Conservation (phyloP, 37 sponge, comb jelly and placozoan genomes). For the Tethya wilhelma region DNA sequence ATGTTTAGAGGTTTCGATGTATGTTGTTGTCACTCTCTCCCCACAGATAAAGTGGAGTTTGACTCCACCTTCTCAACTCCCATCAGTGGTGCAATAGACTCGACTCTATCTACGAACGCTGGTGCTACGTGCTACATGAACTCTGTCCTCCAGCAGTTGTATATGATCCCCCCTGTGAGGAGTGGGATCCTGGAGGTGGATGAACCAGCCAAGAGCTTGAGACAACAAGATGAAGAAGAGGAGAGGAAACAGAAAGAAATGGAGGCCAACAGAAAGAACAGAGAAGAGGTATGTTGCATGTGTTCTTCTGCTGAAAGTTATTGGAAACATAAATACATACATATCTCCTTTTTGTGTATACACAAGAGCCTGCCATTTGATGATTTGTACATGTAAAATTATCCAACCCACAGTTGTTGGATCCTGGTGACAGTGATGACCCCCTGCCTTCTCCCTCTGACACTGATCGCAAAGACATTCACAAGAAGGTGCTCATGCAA, state of each 20-base stretch:
- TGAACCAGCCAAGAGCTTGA: conserved; percentile 31
- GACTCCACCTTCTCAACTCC: conserved; percentile 23
- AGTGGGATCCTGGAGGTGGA: conserved; percentile 48
- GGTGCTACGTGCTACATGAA: conserved; percentile 99
- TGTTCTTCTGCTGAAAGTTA: too few species aligned
- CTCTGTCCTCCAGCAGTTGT: conserved; percentile 92
- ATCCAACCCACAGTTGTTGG: too few species aligned
- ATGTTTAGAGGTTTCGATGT: not conserved
- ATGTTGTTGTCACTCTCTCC: not conserved
- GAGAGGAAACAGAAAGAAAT: conserved; percentile 24
- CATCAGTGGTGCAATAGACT: conserved; percentile 64
- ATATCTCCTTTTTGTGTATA: too few species aligned
- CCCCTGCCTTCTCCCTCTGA: conserved; percentile 25
- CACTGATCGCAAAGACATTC: conserved; percentile 62
- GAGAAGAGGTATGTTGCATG: conserved; percentile 19
- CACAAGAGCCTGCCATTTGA: too few species aligned
- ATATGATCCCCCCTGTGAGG: conserved; percentile 70
- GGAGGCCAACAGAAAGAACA: conserved; percentile 43
- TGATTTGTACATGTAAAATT: too few species aligned
- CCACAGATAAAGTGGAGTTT: conserved; percentile 36
- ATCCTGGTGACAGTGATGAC: too few species aligned
- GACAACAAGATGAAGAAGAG: conserved; percentile 55
- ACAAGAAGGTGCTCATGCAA: conserved; percentile 80
- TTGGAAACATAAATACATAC: too few species aligned
- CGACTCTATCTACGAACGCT: conserved; percentile 86